A percentile compares a stretch with the other conserved stretches of the same genome.
These are phyloP conservation scores for Sipunculus nudus DNA, from an alignment of 2,888 invertebrate genomes.

Conservation along the genomic window DNA sequence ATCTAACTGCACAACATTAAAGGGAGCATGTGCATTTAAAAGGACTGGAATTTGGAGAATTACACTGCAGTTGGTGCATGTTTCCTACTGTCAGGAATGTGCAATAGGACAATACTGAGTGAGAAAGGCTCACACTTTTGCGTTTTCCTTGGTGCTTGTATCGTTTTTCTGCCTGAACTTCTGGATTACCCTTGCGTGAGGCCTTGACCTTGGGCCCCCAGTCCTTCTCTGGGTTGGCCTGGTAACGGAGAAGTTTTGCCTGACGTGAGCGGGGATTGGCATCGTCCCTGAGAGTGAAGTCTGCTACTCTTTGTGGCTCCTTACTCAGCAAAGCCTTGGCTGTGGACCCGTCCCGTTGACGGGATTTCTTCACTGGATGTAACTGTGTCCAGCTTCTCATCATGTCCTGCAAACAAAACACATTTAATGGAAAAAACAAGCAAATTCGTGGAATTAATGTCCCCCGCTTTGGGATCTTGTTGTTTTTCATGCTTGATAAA, in stretches of 20 bases:
- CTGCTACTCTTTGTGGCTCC: slow-evolving; percentile 45
- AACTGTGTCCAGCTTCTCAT: slow-evolving; percentile 79
- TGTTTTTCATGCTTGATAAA: no score
- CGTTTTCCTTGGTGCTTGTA: slow-evolving; percentile 4
- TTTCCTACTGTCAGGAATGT: no score
- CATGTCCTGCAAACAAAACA: slow-evolving; percentile 71
- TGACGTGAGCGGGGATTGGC: slow-evolving; percentile 85
- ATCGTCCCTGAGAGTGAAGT: slow-evolving; percentile 70
- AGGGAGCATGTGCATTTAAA: no score
- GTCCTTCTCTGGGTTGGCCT: slow-evolving; percentile 80
- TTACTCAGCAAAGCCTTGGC: slow-evolving; percentile 55
- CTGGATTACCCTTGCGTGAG: slow-evolving; percentile 15
- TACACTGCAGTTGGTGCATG: no score
- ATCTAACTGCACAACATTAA: no score
- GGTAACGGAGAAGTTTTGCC: slow-evolving; percentile 76
- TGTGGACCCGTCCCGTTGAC: slow-evolving; percentile 49
- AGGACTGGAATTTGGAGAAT: no score
- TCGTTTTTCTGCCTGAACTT: slow-evolving; percentile 8
- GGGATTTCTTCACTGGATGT: slow-evolving; percentile 53
- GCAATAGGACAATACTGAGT: no score
- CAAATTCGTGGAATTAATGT: no score
- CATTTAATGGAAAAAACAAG: neutral
- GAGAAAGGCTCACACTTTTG: no score
- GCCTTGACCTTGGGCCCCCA: slow-evolving; percentile 93
- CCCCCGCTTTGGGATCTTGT: no score